Conservation (phyloP, 2,113 vertebrate species). For the Urocolius indicus region DNA sequence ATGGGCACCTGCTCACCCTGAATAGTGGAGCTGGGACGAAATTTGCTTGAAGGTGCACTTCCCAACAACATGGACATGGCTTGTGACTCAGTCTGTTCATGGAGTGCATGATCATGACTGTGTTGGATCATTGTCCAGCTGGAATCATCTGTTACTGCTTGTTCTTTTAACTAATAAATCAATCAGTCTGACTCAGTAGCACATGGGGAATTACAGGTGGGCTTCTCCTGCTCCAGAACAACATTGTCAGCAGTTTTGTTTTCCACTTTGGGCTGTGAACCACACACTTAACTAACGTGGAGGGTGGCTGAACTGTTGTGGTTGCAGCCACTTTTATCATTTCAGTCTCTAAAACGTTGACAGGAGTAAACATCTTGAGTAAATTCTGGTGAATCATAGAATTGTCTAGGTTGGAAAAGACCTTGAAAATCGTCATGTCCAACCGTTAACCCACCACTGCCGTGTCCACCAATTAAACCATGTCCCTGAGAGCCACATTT, state of each 20-base stretch:
- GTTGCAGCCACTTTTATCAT: not conserved
- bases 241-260: not conserved
- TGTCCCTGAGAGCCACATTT: no score
- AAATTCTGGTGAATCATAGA: not conserved
- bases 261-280: not conserved
- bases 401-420: no score
- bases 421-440: no score
- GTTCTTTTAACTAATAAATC: not conserved
- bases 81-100: not conserved
- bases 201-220: not conserved
- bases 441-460: no score
- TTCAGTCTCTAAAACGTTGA: not conserved
- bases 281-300: accelerated
- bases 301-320: not conserved
- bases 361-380: not conserved
- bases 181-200: not conserved
- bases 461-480: no score
- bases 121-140: not conserved
- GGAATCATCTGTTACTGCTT: not conserved
- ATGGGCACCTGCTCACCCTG: not conserved
- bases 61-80: accelerated
- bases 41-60: not conserved
- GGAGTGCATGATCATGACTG: not conserved
- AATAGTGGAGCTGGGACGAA: not conserved
- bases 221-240: not conserved